A percentile compares a stretch with the other conserved stretches of the same genome.
These are phyloP conservation scores for Brenthis ino DNA, from an alignment of 2,888 invertebrate genomes.

Conservation along the genomic window DNA sequence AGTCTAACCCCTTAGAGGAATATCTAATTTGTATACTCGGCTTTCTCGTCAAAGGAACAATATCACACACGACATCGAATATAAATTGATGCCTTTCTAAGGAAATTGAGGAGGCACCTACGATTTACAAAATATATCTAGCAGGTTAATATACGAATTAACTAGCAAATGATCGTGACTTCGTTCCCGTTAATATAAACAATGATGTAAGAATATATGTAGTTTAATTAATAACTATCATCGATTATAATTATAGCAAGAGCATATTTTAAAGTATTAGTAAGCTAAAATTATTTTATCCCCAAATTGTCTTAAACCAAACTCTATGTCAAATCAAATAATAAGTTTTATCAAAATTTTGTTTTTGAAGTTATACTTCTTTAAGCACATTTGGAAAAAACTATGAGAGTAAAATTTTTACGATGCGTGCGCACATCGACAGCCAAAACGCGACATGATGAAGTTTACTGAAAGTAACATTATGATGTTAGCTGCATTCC, in stretches of 20 bases:
- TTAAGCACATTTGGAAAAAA: too few relatives aligned
- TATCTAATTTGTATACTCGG: slow-evolving; percentile 10
- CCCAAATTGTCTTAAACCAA: too few relatives aligned
- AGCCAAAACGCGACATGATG: too few relatives aligned
- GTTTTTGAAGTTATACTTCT: too few relatives aligned
- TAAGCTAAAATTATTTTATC: too few relatives aligned
- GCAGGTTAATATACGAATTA: neutral
- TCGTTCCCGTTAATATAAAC: neutral
- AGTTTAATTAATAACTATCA: neutral
- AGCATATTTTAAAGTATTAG: too few relatives aligned
- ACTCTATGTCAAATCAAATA: too few relatives aligned
- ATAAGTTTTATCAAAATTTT: too few relatives aligned
- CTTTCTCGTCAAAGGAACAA: slow-evolving; percentile 9
- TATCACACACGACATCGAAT: neutral
- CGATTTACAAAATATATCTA: neutral
- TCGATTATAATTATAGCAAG: neutral
- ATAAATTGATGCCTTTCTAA: slow-evolving; percentile 8
- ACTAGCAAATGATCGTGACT: neutral
- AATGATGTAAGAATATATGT: neutral
- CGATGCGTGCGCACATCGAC: too few relatives aligned
- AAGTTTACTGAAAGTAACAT: too few relatives aligned
- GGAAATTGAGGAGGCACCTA: neutral
- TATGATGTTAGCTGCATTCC: too few relatives aligned
- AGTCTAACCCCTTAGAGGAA: slow-evolving; percentile 5
- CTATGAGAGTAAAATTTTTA: too few relatives aligned